phyloP scores from a whole-genome alignment of 2,113 vertebrate species.

The Pterocles burchelli region DNA sequence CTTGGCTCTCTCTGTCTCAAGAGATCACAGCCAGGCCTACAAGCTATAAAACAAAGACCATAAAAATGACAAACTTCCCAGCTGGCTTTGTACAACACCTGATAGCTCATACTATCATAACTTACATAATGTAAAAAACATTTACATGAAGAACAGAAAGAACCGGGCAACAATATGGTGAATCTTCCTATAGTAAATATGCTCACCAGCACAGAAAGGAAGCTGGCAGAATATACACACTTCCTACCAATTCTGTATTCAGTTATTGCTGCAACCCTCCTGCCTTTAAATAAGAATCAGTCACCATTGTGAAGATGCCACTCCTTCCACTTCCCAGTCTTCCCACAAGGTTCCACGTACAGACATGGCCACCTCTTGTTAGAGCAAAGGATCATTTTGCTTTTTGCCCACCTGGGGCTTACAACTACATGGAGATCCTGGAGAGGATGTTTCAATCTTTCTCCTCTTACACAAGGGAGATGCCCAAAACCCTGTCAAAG shows the following conservation, averaged over 20 bases:
- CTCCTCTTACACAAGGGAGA: background rate
- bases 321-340: background rate
- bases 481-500: background rate
- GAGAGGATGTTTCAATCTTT: background rate
- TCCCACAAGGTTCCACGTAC: background rate
- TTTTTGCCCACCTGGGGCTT: background rate
- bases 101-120: background rate
- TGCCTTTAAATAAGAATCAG: background rate
- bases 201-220: background rate
- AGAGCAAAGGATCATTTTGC: background rate
- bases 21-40: background rate
- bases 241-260: background rate
- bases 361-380: accelerated
- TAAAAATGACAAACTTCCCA: background rate
- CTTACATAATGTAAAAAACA: background rate
- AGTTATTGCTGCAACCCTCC: background rate
- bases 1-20: background rate
- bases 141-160: background rate
- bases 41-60: background rate
- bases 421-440: background rate
- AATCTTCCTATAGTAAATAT: background rate
- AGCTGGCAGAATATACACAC: background rate
- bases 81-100: background rate
- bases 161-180: background rate
- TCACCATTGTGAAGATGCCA: background rate